Percentiles rank a stretch among this genome's conserved stretches.
Conservation (phyloP, 2,888 invertebrate genomes). For the Epistrophe eligans region DNA sequence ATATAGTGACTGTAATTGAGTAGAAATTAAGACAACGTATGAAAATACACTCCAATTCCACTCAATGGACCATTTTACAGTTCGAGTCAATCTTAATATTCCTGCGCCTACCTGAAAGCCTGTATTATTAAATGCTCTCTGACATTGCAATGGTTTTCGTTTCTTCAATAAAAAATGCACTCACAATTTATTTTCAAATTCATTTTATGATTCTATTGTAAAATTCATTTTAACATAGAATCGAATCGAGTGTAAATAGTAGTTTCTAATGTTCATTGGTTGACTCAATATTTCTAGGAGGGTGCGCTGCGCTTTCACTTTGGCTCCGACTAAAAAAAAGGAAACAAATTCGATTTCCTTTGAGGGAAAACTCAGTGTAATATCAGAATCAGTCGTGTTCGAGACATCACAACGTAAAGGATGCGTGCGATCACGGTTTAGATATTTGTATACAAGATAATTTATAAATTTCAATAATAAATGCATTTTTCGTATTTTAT, state of each 20-base stretch:
- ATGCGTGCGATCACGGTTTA: slow-evolving; percentile 61
- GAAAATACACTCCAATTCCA: slow-evolving; percentile 3
- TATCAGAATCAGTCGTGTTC: slow-evolving; percentile 72
- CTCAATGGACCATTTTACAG: slow-evolving; percentile 39
- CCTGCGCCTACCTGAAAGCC: slow-evolving; percentile 41
- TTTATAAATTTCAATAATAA: slow-evolving; percentile 3
- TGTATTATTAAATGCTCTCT: background rate
- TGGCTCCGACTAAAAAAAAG: slow-evolving; percentile 49
- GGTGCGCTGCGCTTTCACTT: slow-evolving; percentile 60
- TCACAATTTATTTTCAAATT: slow-evolving; percentile 57
- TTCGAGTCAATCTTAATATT: background rate
- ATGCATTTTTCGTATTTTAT: slow-evolving; percentile 38
- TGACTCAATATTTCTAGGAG: slow-evolving; percentile 46
- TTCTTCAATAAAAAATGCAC: slow-evolving; percentile 27
- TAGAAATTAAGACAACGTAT: background rate
- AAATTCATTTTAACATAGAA: slow-evolving; percentile 18
- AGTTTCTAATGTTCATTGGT: slow-evolving; percentile 71
- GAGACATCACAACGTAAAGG: slow-evolving; percentile 68
- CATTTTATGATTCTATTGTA: slow-evolving; percentile 6
- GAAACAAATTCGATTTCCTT: slow-evolving; percentile 70
- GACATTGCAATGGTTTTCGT: background rate
- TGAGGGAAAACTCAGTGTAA: slow-evolving; percentile 62
- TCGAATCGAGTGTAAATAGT: slow-evolving; percentile 46
- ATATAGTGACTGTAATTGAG: background rate
- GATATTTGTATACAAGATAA: slow-evolving; percentile 14